Evolutionary conservation across 1,140 invertebrate genomes (phyloP), one percentile per base, ranked within the genome.

Genomic region (Aphaenogaster floridana): DNA sequence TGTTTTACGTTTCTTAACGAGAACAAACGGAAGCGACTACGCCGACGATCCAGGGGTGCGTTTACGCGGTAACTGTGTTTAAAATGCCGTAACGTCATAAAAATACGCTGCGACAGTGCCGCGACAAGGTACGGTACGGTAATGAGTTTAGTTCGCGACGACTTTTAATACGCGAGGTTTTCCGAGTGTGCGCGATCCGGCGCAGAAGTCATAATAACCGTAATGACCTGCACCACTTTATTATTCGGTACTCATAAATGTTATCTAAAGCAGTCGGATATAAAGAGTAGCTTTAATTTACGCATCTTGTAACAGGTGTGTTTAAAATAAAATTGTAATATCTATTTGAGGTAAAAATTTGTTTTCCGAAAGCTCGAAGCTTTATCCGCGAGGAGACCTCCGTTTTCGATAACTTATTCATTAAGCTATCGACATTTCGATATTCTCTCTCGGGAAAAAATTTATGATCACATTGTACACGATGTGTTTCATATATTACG

Each of bases 91-190:
- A 71, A 71, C 50, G 15, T 81, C 52, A 48, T 81, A 57, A 81
- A 81, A 81, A 81, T 81, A 57, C 61, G 61, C 8, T 6, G 36
- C 50, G 48, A 21, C 63, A 52, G 48, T 39, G 34, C 17, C 45
- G 64, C 50, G 78, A 81, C 50, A 52, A 68, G 45, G 61, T 39
- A 80, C 45, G 45, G n/a, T 21, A 48, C 64, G 48, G 15, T 81
- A 81, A 81, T 57, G 78, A 71, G 52, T 74, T 83, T 48, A 72
- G 78, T 81, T 71, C 17, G 61, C 52, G 36, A n/a, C 28, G 54
- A 61, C 52, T 59, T 84, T 76, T 76, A 76, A 76, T 76, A 74
- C 39, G 42, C 45, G 39, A 59, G 52, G 34, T 34, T 54, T 48
- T 74, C 59, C 21, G 36, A 9, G 6, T 1, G 15, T 21, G 66